Conservation (phyloP, 2,113 vertebrate species). For the Nibea coibor region DNA sequence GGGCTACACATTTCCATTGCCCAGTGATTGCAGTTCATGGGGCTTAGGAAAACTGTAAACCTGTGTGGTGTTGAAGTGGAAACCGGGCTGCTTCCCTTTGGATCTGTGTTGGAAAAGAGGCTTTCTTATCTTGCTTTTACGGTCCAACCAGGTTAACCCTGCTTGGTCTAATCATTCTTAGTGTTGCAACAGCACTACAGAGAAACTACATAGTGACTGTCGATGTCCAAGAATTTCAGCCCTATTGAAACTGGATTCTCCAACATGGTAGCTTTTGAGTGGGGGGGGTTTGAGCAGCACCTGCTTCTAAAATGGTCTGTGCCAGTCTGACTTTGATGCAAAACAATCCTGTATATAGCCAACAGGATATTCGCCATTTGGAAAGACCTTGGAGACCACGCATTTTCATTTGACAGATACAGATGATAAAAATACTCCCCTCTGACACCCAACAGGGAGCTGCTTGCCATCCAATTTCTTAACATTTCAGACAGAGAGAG, state of each 20-base stretch:
- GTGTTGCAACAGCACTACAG: neutral
- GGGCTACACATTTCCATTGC: neutral
- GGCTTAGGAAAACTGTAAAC: neutral
- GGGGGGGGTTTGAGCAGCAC: neutral
- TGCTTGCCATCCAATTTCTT: slow-evolving; percentile 55
- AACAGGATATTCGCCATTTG: slow-evolving; percentile 32
- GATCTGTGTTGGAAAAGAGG: neutral
- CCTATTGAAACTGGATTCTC: neutral
- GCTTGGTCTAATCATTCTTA: neutral
- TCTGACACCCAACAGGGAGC: slow-evolving; percentile 51
- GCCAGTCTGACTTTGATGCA: slow-evolving; percentile 29
- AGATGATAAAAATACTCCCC: slow-evolving; percentile 57
- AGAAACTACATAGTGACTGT: neutral
- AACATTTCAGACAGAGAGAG: slow-evolving; percentile 36
- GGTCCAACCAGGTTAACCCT: neutral
- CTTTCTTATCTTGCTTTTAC: neutral
- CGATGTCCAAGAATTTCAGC: neutral
- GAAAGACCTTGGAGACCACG: slow-evolving; percentile 48
- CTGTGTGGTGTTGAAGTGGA: neutral
- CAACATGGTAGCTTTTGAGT: neutral
- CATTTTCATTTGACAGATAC: slow-evolving; percentile 59
- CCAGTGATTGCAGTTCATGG: neutral
- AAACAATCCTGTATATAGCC: slow-evolving; percentile 30
- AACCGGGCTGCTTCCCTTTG: neutral
- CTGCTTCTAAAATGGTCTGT: slow-evolving; percentile 12